Evolutionary conservation across 1,140 invertebrate species (phyloP).

Genomic region (Bombyx mandarina): DNA sequence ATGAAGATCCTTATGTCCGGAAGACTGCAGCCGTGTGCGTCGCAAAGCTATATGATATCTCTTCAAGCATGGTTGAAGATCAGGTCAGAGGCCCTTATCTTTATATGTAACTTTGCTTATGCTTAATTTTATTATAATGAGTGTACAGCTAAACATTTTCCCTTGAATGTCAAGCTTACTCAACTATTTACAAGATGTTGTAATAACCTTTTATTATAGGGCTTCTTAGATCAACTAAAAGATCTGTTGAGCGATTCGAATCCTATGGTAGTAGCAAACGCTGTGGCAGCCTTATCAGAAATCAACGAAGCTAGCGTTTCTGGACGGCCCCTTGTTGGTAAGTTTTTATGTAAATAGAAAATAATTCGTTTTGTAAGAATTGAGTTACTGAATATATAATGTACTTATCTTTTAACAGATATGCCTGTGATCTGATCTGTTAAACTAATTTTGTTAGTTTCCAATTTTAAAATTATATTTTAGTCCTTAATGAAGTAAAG

Average conservation of each 20-base stretch:
- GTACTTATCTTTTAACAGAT: too few relatives aligned
- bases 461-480: too few relatives aligned
- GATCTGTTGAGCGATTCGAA: constrained; percentile 99
- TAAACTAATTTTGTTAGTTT: too few relatives aligned
- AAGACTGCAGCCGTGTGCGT: constrained; percentile 99
- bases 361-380: too few relatives aligned
- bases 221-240: constrained; percentile 97
- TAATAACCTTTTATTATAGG: constrained; percentile 73
- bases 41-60: constrained; percentile 99
- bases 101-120: too few relatives aligned
- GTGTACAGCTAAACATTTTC: too few relatives aligned
- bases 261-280: constrained; percentile 99
- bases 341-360: constrained; percentile 14
- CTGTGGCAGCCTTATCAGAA: constrained; percentile 98
- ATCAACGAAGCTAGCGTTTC: constrained; percentile 97
- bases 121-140: too few relatives aligned
- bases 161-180: too few relatives aligned
- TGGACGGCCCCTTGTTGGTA: constrained; percentile 88
- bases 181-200: too few relatives aligned
- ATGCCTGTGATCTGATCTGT: too few relatives aligned
- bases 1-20: constrained; percentile 99
- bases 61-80: constrained; percentile 96
- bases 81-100: constrained; percentile 32
- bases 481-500: too few relatives aligned
- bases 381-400: too few relatives aligned